Conservation (phyloP, 2,797 vertebrate genomes). For the Danio choprae region DNA sequence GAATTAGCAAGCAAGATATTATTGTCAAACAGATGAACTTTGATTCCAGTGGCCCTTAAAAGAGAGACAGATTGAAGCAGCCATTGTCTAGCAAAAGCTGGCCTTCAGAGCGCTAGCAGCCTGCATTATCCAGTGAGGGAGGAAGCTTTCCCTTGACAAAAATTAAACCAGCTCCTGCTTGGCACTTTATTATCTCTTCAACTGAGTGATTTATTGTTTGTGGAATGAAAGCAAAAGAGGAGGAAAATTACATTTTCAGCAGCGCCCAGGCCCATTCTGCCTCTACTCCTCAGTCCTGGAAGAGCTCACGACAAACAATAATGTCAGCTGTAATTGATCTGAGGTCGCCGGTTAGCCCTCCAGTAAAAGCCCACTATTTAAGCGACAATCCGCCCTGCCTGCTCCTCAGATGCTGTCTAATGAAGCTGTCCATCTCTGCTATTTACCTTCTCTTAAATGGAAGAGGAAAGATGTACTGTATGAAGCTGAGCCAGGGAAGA, state of each 20-base stretch:
- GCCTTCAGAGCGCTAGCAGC: slow-evolving; percentile 41
- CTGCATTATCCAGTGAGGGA: slow-evolving; percentile 63
- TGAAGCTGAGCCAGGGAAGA: slow-evolving; percentile 80
- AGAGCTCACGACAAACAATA: slow-evolving; percentile 83
- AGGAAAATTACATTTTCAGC: slow-evolving; percentile 88
- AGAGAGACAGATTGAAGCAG: slow-evolving; percentile 32
- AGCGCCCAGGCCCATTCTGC: slow-evolving; percentile 76
- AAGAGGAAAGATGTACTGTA: slow-evolving; percentile 84
- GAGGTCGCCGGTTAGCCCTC: slow-evolving; percentile 81
- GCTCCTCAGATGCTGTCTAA: slow-evolving; percentile 84
- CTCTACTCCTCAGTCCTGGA: slow-evolving; percentile 75
- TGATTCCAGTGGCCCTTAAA: slow-evolving; percentile 11
- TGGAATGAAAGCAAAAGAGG: slow-evolving; percentile 83
- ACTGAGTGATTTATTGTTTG: slow-evolving; percentile 92
- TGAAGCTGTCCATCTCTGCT: slow-evolving; percentile 87
- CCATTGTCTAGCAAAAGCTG: slow-evolving; percentile 33
- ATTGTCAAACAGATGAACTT: slow-evolving; percentile 31
- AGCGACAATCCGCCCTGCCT: slow-evolving; percentile 83
- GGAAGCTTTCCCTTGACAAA: slow-evolving; percentile 87
- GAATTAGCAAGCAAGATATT: slow-evolving; percentile 9
- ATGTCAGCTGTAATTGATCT: slow-evolving; percentile 83
- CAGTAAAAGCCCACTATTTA: slow-evolving; percentile 86
- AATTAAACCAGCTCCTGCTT: slow-evolving; percentile 88
- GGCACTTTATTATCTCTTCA: slow-evolving; percentile 90
- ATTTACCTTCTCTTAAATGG: slow-evolving; percentile 88